Evolutionary conservation across 2,113 vertebrate species (phyloP).

Genomic region (Ceuthmochares aereus): DNA sequence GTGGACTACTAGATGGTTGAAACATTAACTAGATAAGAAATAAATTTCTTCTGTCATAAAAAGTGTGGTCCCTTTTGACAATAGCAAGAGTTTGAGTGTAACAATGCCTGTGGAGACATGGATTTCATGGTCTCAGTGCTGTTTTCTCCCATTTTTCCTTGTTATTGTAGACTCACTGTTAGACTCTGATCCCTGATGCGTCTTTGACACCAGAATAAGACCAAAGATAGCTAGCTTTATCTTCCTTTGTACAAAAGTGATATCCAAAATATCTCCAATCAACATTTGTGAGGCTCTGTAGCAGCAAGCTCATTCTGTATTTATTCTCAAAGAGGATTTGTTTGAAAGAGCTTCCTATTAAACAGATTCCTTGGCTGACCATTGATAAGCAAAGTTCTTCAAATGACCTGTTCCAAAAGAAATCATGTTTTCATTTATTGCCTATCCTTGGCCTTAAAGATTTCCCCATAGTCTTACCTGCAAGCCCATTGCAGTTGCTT

Average conservation of each 20-base stretch:
- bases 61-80: neutral
- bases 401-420: neutral
- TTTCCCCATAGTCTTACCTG: neutral
- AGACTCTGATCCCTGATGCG: neutral
- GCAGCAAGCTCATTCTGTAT: neutral
- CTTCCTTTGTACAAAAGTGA: neutral
- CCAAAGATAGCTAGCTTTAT: neutral
- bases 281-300: neutral
- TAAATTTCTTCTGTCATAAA: neutral
- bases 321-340: neutral
- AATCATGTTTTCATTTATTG: neutral
- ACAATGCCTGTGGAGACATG: neutral
- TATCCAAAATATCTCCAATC: neutral
- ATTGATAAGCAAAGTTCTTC: neutral
- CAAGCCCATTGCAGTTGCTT: neutral
- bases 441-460: neutral
- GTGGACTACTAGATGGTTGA: neutral
- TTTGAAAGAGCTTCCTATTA: neutral
- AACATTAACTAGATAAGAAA: neutral
- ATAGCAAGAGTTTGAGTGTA: neutral
- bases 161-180: neutral
- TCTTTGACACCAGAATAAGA: neutral
- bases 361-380: neutral
- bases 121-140: neutral
- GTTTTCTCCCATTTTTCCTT: neutral